Evolutionary conservation across 1,140 invertebrate genomes (phyloP).

Genomic region (Diachasma alloeum): DNA sequence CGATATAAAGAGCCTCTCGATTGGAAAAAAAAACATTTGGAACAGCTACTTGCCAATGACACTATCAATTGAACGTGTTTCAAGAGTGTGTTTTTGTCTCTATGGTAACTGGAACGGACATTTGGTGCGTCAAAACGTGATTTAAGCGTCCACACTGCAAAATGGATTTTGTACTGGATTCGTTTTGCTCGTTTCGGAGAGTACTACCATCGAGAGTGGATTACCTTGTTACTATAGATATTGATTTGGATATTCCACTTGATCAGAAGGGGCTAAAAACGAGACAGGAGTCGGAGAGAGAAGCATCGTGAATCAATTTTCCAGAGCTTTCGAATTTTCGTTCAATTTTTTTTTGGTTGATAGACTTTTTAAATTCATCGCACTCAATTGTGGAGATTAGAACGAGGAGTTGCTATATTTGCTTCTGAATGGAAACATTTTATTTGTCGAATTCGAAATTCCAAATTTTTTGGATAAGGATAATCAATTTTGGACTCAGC

Average conservation of each 20-base stretch:
- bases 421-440: too few species aligned
- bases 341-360: neutral
- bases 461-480: too few species aligned
- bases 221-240: slow-evolving; percentile 18
- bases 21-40: neutral
- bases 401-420: neutral
- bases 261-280: neutral
- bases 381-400: neutral
- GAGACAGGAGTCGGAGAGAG: neutral
- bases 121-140: slow-evolving; percentile 10
- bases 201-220: slow-evolving; percentile 9
- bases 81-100: neutral
- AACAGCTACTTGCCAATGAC: neutral
- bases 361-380: neutral
- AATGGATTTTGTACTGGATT: slow-evolving; percentile 8
- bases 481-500: too few species aligned
- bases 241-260: slow-evolving; percentile 13
- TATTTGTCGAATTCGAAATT: too few species aligned
- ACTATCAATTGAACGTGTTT: neutral
- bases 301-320: slow-evolving; percentile 6
- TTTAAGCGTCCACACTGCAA: slow-evolving; percentile 5
- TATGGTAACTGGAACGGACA: neutral
- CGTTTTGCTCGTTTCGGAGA: neutral
- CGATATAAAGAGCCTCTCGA: too few species aligned
- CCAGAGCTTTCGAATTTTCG: slow-evolving; percentile 12